Evolutionary conservation across 2,888 invertebrate species (phyloP).

Genomic region (Thelaira solivaga): DNA sequence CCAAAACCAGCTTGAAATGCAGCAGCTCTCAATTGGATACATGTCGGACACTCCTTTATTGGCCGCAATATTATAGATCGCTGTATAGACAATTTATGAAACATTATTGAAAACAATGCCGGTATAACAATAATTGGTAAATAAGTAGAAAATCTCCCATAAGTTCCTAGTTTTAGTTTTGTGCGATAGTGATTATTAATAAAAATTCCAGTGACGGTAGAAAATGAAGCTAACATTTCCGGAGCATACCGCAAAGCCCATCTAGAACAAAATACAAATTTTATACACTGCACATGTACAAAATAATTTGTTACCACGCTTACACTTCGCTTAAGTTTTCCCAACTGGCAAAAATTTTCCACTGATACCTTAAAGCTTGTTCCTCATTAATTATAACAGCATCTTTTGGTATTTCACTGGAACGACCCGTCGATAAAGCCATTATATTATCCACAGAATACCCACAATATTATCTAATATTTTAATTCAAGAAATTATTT

Average conservation of each 20-base stretch:
- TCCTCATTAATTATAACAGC: conserved; percentile 80
- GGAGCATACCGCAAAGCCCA: conserved; percentile 79
- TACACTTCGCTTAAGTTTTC: conserved; percentile 81
- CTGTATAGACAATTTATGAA: conserved; percentile 81
- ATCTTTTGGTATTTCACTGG: conserved; percentile 79
- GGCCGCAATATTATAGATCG: conserved; percentile 80
- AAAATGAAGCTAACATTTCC: conserved; percentile 78
- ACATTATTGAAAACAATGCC: conserved; percentile 78
- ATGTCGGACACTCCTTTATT: conserved; percentile 80
- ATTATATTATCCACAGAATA: too few relatives aligned
- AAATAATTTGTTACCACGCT: conserved; percentile 65
- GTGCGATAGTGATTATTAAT: conserved; percentile 82
- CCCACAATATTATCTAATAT: too few relatives aligned
- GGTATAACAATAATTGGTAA: conserved; percentile 82
- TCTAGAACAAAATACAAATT: conserved; percentile 70
- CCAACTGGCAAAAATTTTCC: conserved; percentile 81
- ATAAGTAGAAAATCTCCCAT: conserved; percentile 81
- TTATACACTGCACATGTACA: not conserved
- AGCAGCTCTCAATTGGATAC: conserved; percentile 81
- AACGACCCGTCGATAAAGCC: conserved; percentile 79
- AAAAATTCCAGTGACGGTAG: conserved; percentile 79
- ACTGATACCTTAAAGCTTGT: conserved; percentile 81
- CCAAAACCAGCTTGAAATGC: conserved; percentile 79
- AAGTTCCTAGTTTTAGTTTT: conserved; percentile 80
- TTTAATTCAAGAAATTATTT: too few relatives aligned